Base-by-base conservation (phyloP, 2,113 vertebrate species). In the Onychostoma macrolepis region DNA sequence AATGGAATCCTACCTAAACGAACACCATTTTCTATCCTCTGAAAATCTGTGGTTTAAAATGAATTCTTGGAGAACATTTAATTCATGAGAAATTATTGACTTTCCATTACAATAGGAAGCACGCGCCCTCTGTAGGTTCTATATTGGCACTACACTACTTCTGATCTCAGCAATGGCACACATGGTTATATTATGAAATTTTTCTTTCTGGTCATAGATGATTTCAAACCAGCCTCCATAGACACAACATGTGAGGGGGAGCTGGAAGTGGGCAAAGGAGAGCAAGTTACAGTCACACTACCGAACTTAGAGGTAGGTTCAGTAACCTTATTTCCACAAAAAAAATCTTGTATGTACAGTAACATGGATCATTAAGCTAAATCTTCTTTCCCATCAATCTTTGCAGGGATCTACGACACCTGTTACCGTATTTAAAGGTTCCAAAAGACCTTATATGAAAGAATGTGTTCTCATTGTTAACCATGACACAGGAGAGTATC, bases 391-490 rank as follows among this genome's bases (percentile, higher is more conserved):
- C 13, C 7, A 33, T 41, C 21, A 12, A 74, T 4, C 13, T 50
- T 24, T 43, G 4, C 76, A 99, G 98, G 98, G 98, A 53, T 99
- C 98, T 72, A 98, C 96, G 88, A 93, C 97, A 90, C 98, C 98
- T 24, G 94, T 98, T 83, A 99, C 97, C 0, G 98, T 99, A 88
- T 99, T 99, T 93, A 99, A 99, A 92, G 98, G 98, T 87, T 99
- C 98, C 78, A 99, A 99, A 94, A 97, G 97, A 87, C 97, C 97
- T 76, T 99, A 99, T 88, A 95, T 97, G 93, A 99, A 97, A 90
- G 98, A 99, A 93, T 99, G 98, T 93, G 96, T 99, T 94, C 96
- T 99, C 88, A 99, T 99, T 83, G 96, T 99, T 90, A 99, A 99
- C 93, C 98, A 99, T 84, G 98, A 99, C 92, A 99, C 98, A 33